Conservation (phyloP, 2,888 invertebrate species). For the Napeogenes sylphis region DNA sequence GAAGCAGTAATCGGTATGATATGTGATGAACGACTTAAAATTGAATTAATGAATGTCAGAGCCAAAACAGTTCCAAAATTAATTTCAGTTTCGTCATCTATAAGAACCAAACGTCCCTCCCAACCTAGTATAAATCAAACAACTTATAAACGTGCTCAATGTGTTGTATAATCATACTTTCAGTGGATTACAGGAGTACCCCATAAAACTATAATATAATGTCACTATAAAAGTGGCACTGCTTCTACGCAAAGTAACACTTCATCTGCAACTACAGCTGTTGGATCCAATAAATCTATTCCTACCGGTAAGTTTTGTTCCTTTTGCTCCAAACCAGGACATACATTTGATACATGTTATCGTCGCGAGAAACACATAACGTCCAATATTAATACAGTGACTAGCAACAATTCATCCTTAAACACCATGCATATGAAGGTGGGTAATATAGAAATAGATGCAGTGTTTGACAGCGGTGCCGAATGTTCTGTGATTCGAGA, state of each 20-base stretch:
- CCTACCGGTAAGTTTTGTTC: no score
- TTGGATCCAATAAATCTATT: no score
- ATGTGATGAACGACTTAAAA: slow-evolving; percentile 34
- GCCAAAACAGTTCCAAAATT: slow-evolving; percentile 18
- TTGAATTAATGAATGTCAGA: slow-evolving; percentile 21
- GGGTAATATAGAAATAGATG: slow-evolving; percentile 16
- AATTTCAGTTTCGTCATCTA: slow-evolving; percentile 19
- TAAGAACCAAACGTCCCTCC: slow-evolving; percentile 1
- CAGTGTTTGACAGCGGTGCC: slow-evolving; percentile 36
- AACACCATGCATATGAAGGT: slow-evolving; percentile 22
- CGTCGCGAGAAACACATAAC: slow-evolving; percentile 19
- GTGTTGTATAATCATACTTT: no score
- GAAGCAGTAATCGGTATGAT: no score
- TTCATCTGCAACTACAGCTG: no score
- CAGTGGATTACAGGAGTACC: no score
- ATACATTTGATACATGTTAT: slow-evolving; percentile 30
- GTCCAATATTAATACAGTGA: slow-evolving; percentile 21
- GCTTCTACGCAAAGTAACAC: no score
- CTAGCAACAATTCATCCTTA: slow-evolving; percentile 1
- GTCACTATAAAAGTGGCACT: no score
- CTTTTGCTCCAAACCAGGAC: slow-evolving; percentile 21
- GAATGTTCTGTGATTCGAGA: slow-evolving; percentile 35
- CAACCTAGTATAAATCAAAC: no score
- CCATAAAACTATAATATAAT: no score
- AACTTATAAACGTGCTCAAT: no score